These are phyloP conservation scores for Siderastrea siderea DNA, from an alignment of 92 coral and sea anemone genomes.

Conservation along the genomic window DNA sequence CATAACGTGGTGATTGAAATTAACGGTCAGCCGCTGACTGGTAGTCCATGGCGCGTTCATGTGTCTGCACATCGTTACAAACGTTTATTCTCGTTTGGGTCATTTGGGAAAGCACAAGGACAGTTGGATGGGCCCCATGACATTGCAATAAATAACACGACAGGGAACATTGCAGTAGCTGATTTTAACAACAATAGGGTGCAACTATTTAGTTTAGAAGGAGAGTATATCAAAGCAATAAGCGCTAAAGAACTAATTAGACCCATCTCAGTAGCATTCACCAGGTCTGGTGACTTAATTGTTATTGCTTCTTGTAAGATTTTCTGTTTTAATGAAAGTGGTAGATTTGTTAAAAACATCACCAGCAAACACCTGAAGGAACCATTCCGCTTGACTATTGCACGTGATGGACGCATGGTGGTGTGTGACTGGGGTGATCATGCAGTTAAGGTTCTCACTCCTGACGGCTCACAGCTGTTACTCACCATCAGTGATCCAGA, in stretches of 20 bases:
- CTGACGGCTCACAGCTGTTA: constrained; percentile 20
- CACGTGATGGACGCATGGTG: no score
- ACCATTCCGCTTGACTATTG: not conserved
- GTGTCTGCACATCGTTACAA: constrained; percentile 33
- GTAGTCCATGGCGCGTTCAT: constrained; percentile 56
- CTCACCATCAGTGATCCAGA: constrained; percentile 1
- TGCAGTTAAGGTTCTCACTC: constrained; percentile 12
- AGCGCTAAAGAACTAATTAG: not conserved
- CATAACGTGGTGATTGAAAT: constrained; percentile 51
- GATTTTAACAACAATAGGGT: not conserved
- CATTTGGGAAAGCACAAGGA: not conserved
- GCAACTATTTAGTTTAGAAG: not conserved
- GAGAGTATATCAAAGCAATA: not conserved
- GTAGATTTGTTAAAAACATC: constrained; percentile 37
- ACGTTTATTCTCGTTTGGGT: not conserved
- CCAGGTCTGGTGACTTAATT: not conserved
- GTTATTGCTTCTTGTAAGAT: constrained; percentile 2
- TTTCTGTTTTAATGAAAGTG: constrained; percentile 41
- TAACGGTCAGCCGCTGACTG: constrained; percentile 58
- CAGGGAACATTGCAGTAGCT: constrained; percentile 4
- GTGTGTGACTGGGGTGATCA: not conserved
- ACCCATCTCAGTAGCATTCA: constrained; percentile 10
- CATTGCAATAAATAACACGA: not conserved
- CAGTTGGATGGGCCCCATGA: not conserved
- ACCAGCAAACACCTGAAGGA: constrained; percentile 4